Percentiles rank a stretch among this genome's conserved stretches.
These are phyloP conservation scores for Hypothenemus hampei DNA, from an alignment of 1,140 invertebrate species.

Conservation along the genomic window DNA sequence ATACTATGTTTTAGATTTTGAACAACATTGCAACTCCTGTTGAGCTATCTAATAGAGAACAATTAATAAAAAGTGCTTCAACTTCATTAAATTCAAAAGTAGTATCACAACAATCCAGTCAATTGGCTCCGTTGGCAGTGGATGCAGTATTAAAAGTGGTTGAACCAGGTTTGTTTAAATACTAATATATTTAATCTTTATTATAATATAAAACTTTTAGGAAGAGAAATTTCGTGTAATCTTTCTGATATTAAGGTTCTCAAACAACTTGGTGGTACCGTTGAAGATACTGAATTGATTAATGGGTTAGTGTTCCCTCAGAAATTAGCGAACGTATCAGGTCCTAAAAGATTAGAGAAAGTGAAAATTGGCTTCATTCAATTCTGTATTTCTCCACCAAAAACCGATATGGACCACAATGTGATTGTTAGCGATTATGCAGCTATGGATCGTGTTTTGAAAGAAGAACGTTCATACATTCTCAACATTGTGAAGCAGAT, in stretches of 20 bases:
- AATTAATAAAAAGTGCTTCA: constrained; percentile 88
- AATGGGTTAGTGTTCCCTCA: constrained; percentile 94
- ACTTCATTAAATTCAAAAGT: constrained; percentile 99
- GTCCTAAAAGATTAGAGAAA: constrained; percentile 91
- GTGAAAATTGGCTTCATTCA: constrained; percentile 99
- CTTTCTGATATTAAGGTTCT: constrained; percentile 92
- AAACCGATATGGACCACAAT: constrained; percentile 99
- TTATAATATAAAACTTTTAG: constrained; percentile 30
- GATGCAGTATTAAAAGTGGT: constrained; percentile 89
- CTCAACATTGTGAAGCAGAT: constrained; percentile 99
- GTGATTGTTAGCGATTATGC: constrained; percentile 98
- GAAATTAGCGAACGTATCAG: constrained; percentile 82
- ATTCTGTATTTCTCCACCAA: constrained; percentile 99
- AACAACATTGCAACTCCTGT: constrained; percentile 81
- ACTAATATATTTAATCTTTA: background rate
- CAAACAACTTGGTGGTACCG: constrained; percentile 92
- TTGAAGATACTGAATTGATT: constrained; percentile 96
- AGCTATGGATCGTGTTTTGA: constrained; percentile 98
- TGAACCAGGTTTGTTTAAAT: constrained; percentile 41
- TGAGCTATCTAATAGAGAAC: constrained; percentile 81
- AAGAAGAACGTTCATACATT: constrained; percentile 97
- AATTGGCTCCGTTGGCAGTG: constrained; percentile 94
- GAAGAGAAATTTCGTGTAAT: constrained; percentile 58
- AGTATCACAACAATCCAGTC: constrained; percentile 94
- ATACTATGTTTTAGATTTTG: constrained; percentile 66